Evolutionary conservation across 2,797 vertebrate species (phyloP).

Genomic region (Eutrigla gurnardus): DNA sequence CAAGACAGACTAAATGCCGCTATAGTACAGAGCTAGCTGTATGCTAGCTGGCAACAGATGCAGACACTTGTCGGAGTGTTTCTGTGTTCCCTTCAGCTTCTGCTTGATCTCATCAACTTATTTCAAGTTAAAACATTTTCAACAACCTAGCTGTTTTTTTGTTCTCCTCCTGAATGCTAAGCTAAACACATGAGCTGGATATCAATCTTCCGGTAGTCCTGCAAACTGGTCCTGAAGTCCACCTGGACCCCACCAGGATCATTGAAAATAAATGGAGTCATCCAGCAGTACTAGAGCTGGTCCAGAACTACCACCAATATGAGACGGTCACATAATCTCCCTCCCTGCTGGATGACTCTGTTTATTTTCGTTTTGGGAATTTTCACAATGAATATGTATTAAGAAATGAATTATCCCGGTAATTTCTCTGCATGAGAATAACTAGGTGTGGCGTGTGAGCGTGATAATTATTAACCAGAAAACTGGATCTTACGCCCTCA

Average conservation of each 20-base stretch:
- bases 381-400: too few relatives aligned
- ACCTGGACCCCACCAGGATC: too few relatives aligned
- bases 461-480: slow-evolving; percentile 31
- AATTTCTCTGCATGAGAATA: too few relatives aligned
- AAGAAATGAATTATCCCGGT: too few relatives aligned
- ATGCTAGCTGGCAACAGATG: background rate
- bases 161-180: background rate
- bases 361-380: too few relatives aligned
- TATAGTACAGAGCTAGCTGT: background rate
- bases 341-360: too few relatives aligned
- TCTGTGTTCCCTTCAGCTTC: background rate
- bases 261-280: too few relatives aligned
- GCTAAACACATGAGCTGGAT: background rate
- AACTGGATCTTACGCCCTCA: slow-evolving; percentile 50
- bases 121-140: background rate
- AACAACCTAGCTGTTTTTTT: background rate
- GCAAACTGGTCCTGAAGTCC: too few relatives aligned
- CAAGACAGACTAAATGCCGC: background rate
- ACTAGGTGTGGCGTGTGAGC: too few relatives aligned
- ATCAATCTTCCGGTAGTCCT: background rate
- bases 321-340: too few relatives aligned
- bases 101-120: background rate
- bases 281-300: too few relatives aligned
- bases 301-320: too few relatives aligned
- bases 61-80: background rate